Evolutionary conservation across 1,140 invertebrate species (phyloP).

Genomic region (Trachymyrmex cornetzi): DNA sequence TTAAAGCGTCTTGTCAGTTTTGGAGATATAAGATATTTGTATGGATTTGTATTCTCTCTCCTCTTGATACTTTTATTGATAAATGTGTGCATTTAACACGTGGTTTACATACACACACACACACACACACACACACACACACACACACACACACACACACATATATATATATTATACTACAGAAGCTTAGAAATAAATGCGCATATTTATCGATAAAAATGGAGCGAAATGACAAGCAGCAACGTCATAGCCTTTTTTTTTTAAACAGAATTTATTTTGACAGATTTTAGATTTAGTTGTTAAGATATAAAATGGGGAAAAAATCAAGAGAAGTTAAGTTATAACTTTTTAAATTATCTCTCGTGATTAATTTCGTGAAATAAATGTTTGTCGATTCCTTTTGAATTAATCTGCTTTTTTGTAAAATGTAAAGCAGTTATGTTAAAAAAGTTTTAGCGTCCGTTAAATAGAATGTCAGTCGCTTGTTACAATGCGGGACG

Average conservation of each 20-base stretch:
- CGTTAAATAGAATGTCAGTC: slow-evolving; percentile 36
- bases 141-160: too few relatives aligned
- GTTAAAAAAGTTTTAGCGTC: slow-evolving; percentile 27
- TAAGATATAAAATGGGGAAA: neutral
- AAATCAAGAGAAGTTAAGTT: neutral
- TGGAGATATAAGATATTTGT: neutral
- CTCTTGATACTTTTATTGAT: too few relatives aligned
- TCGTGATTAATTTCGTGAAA: neutral
- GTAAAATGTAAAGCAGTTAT: neutral
- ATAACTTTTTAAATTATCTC: neutral
- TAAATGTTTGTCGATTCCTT: slow-evolving; percentile 6
- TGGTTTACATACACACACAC: too few relatives aligned
- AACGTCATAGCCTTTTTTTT: neutral
- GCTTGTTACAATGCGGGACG: slow-evolving; percentile 26
- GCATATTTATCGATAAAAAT: too few relatives aligned
- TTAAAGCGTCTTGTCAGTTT: too few relatives aligned
- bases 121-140: too few relatives aligned
- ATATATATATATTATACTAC: too few relatives aligned
- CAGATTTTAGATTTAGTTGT: neutral
- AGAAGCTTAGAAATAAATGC: too few relatives aligned
- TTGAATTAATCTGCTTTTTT: neutral
- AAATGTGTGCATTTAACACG: too few relatives aligned
- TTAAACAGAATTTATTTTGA: neutral
- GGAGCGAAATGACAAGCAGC: neutral
- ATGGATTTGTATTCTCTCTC: too few relatives aligned